Evolutionary conservation across 2,797 vertebrate genomes (phyloP), one percentile per base, ranked within the genome.

Genomic region (Gallirallus australis): DNA sequence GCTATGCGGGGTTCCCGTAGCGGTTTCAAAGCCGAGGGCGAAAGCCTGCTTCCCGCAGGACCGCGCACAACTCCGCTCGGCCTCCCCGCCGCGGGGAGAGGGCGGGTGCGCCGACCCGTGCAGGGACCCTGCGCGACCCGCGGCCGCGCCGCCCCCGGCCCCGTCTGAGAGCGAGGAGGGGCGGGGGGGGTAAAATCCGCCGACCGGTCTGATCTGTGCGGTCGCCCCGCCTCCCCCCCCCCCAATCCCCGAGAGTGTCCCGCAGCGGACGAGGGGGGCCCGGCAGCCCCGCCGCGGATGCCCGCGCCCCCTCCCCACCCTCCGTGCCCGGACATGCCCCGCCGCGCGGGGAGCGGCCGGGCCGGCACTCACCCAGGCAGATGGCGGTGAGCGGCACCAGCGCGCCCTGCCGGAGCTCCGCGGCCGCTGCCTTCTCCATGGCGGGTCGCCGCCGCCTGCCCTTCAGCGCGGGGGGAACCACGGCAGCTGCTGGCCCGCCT

Each of bases 331-430:
- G 80, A 69, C 89, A 23, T 50, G 78, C 71, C 60, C 83, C 28
- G 19, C 75, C 21, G 37, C n/a, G 21, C 56, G 11, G 28, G 63
- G 33, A 39, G 79, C 95, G 82, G 64, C 40, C 27, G 23, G 18
- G 71, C 54, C 35, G 33, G 71, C 83, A 97, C 97, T 98, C 94
- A 98, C 97, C 97, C 91, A 98, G 88, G 92, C 98, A 98, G 96
- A 98, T 94, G 70, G 98, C 97, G 20, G 98, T 97, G 53, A 98
- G 96, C 93, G 97, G 97, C 82, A 86, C 96, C 91, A 97, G 94
- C 87, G 97, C 90, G 95, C 97, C 82, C 92, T 94, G 96, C 63
- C 92, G 87, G 93, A 85, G 94, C 80, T 96, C 95, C 63, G 81
- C 83, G 57, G 59, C 91, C 60, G 82, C 85, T 47, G 85, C 86